A percentile compares a stretch with the other conserved stretches of the same genome.
Evolutionary conservation across 2,113 vertebrate genomes (phyloP).

Genomic region (Sorex fumeus): DNA sequence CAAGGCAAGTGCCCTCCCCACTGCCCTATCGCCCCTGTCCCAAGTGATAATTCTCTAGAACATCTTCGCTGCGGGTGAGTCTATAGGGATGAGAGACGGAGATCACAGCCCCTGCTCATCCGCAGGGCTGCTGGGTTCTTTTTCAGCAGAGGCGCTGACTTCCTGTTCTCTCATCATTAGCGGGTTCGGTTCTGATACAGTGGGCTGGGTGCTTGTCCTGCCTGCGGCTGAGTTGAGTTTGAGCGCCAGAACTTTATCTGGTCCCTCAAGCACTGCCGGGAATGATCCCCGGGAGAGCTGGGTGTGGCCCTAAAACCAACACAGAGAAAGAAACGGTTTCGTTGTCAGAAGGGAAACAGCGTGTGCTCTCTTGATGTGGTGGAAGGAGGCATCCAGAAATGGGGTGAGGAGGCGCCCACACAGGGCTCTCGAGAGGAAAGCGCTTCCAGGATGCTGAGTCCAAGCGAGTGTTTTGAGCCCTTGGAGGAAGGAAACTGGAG

Average conservation of each 20-base stretch:
- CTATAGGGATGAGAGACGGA: not conserved
- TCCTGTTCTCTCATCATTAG: too few species aligned
- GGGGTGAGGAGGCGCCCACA: slow-evolving; percentile 22
- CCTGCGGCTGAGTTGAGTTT: too few species aligned
- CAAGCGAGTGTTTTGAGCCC: not conserved
- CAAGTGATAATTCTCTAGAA: not conserved
- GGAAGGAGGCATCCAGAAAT: not conserved
- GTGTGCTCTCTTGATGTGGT: slow-evolving; percentile 76
- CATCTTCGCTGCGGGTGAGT: not conserved
- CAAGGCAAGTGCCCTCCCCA: too few species aligned
- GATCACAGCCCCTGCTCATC: not conserved
- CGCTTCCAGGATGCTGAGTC: not conserved
- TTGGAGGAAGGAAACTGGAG: slow-evolving; percentile 2
- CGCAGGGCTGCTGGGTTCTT: not conserved
- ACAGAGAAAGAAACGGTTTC: slow-evolving; percentile 18
- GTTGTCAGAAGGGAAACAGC: slow-evolving; percentile 76
- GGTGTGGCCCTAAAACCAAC: too few species aligned
- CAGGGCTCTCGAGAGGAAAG: slow-evolving; percentile 16
- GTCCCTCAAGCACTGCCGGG: too few species aligned
- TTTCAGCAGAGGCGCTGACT: too few species aligned
- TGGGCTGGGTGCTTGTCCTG: too few species aligned
- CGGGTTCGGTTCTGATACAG: too few species aligned
- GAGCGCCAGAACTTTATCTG: too few species aligned
- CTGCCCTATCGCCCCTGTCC: too few species aligned
- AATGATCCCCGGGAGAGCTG: too few species aligned